These are phyloP conservation scores for Mesaphorura yosii DNA, from an alignment of 1,140 invertebrate species.

Conservation along the genomic window DNA sequence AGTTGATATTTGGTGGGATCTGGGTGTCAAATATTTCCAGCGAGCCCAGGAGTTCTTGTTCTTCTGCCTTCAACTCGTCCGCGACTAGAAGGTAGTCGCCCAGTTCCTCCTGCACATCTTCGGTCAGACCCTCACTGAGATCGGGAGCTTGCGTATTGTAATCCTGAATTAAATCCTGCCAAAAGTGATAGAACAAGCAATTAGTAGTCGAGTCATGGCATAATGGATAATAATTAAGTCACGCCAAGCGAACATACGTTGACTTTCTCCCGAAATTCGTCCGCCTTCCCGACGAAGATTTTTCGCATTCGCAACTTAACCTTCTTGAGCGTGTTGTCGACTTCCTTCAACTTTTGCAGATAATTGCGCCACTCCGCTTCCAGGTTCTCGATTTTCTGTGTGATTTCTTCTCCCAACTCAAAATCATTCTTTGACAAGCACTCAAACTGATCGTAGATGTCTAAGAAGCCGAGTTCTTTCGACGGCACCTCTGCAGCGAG, in stretches of 20 bases:
- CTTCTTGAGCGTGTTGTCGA: constrained; percentile 51
- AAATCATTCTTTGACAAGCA: constrained; percentile 58
- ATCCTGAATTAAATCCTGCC: constrained; percentile 47
- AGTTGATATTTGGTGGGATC: constrained; percentile 54
- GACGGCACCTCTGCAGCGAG: constrained; percentile 41
- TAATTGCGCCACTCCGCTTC: constrained; percentile 51
- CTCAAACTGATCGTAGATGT: constrained; percentile 56
- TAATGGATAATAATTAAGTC: too few relatives aligned
- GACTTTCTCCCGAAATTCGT: constrained; percentile 51
- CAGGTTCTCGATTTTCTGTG: constrained; percentile 48
- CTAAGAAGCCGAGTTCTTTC: constrained; percentile 41
- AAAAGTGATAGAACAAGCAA: too few relatives aligned
- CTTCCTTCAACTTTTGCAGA: constrained; percentile 48
- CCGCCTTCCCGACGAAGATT: constrained; percentile 50
- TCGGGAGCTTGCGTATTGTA: constrained; percentile 52
- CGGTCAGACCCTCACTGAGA: constrained; percentile 38
- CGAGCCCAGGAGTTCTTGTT: constrained; percentile 51
- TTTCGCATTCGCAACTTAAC: constrained; percentile 61
- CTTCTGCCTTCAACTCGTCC: constrained; percentile 48
- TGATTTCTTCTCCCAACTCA: constrained; percentile 45
- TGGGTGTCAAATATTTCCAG: constrained; percentile 61
- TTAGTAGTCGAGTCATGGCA: too few relatives aligned
- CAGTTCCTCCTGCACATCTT: constrained; percentile 53
- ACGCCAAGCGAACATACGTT: too few relatives aligned
- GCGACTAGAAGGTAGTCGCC: constrained; percentile 47